Conservation (phyloP, 2,113 vertebrate genomes). For the Aptenodytes patagonicus region DNA sequence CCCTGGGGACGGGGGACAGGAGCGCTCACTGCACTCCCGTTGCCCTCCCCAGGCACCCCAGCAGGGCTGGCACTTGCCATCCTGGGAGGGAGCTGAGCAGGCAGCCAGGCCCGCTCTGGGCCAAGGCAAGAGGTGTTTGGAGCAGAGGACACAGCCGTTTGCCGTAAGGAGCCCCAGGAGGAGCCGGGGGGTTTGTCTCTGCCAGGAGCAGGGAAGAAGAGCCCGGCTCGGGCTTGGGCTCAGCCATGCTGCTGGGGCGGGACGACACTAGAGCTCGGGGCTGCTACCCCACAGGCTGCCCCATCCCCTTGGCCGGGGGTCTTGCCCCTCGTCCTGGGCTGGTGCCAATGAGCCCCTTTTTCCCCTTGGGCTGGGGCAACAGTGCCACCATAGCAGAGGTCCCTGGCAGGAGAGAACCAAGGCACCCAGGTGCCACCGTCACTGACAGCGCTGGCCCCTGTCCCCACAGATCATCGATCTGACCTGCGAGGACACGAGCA, state of each 20-base stretch:
- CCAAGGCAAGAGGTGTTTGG: not conserved
- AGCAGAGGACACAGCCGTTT: not conserved
- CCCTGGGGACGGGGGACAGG: not conserved
- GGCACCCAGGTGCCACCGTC: fast-evolving
- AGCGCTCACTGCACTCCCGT: fast-evolving
- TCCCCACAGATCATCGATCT: slow-evolving; percentile 74
- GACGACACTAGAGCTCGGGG: not conserved
- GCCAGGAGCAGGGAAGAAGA: not conserved
- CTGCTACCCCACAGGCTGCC: not conserved
- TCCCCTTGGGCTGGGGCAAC: not conserved
- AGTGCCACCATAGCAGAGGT: not conserved
- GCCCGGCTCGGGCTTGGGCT: fast-evolving
- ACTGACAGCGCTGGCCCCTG: not conserved
- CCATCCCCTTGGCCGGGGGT: not conserved
- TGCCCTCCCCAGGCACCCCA: not conserved
- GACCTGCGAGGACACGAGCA: slow-evolving; percentile 60
- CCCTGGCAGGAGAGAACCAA: not conserved
- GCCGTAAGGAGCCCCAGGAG: not conserved
- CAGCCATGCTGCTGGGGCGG: not conserved
- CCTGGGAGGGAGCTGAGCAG: not conserved
- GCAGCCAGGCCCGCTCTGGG: not conserved
- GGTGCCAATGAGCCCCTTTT: not conserved
- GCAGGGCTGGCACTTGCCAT: not conserved
- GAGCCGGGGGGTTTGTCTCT: not conserved
- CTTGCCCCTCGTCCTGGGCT: not conserved